Percentiles rank a stretch among this genome's conserved stretches.
Evolutionary conservation across 2,888 invertebrate species (phyloP).

Genomic region (Crocallis elinguaria): DNA sequence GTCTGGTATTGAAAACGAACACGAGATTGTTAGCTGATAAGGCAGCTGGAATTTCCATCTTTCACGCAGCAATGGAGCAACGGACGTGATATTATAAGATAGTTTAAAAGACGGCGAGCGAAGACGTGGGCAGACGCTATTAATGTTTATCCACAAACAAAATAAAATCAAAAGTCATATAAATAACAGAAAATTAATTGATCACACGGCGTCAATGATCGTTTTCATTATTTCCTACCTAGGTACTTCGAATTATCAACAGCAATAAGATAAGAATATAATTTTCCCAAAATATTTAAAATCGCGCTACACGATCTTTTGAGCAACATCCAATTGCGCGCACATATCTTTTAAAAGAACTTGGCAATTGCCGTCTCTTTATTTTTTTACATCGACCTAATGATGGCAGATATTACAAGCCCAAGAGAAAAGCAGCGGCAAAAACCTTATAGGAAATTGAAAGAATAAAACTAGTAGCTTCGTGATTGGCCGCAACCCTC

Average conservation of each 20-base stretch:
- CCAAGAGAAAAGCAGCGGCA: slow-evolving; percentile 8
- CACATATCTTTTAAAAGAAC: slow-evolving; percentile 20
- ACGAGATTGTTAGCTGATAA: too few species aligned
- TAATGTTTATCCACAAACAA: neutral
- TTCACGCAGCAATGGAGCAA: too few species aligned
- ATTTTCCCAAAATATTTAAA: neutral
- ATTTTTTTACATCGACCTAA: slow-evolving; percentile 17
- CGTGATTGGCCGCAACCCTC: slow-evolving; percentile 45
- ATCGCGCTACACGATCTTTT: slow-evolving; percentile 6
- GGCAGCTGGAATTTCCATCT: too few species aligned
- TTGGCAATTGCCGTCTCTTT: slow-evolving; percentile 29
- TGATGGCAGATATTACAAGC: slow-evolving; percentile 15
- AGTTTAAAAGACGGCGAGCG: neutral
- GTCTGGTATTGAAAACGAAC: too few species aligned
- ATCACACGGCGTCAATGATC: neutral
- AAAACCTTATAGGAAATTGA: slow-evolving; percentile 36
- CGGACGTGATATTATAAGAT: too few species aligned
- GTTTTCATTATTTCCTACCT: slow-evolving; percentile 5
- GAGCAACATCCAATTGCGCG: slow-evolving; percentile 22
- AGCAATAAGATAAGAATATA: neutral
- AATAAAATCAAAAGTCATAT: neutral
- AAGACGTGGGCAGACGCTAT: neutral
- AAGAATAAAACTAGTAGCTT: slow-evolving; percentile 33
- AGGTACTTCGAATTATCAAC: neutral
- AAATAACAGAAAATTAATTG: neutral